Conservation (phyloP, 2,888 invertebrate genomes). For the Sphaeridia pumilis region DNA sequence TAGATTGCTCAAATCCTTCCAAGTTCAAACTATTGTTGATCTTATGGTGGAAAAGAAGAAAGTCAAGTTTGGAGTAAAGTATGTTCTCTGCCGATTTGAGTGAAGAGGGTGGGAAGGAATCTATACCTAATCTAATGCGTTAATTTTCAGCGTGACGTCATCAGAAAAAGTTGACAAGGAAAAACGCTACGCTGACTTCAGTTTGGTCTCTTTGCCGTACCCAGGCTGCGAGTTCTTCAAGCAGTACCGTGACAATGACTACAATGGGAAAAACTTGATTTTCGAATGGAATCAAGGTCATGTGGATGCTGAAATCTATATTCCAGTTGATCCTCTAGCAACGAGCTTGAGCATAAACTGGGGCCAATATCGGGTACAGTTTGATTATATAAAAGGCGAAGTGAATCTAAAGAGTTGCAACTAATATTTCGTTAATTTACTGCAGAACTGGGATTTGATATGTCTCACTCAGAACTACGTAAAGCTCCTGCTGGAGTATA, state of each 20-base stretch:
- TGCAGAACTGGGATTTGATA: constrained; percentile 52
- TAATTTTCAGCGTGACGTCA: constrained; percentile 54
- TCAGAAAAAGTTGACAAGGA: constrained; percentile 73
- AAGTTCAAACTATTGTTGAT: constrained; percentile 62
- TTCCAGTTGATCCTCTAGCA: constrained; percentile 49
- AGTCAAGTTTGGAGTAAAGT: constrained; percentile 68
- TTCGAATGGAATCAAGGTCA: constrained; percentile 63
- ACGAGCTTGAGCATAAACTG: constrained; percentile 49
- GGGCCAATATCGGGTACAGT: constrained; percentile 54
- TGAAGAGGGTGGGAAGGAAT: no score
- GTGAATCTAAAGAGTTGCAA: no score
- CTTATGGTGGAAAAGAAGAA: constrained; percentile 76
- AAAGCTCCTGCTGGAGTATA: constrained; percentile 52
- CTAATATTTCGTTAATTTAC: constrained; percentile 4
- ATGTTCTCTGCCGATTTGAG: constrained; percentile 39
- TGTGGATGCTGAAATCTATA: constrained; percentile 53
- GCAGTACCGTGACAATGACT: constrained; percentile 58
- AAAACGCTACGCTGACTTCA: constrained; percentile 60
- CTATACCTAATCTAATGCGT: not conserved
- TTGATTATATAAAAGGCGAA: no score
- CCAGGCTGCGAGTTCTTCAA: constrained; percentile 75
- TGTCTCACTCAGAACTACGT: constrained; percentile 64
- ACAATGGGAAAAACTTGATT: constrained; percentile 52
- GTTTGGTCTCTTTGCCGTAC: constrained; percentile 61
- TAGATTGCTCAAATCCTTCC: constrained; percentile 54